Evolutionary conservation across 2,113 vertebrate genomes (phyloP).

Genomic region (Tupaia chinensis): DNA sequence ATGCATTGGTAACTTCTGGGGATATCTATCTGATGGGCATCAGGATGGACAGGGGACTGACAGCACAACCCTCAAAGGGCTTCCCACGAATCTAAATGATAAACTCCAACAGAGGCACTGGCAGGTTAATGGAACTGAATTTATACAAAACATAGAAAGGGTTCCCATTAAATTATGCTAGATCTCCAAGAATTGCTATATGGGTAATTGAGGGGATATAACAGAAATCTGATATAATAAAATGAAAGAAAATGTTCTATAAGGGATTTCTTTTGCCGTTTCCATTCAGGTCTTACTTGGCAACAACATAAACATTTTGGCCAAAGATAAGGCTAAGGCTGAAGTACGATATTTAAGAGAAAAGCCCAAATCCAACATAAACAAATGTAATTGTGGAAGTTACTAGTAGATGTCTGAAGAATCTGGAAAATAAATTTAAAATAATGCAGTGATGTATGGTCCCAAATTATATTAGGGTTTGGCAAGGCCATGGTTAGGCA

Average conservation of each 20-base stretch:
- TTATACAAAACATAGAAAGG: constrained; percentile 66
- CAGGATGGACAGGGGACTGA: neutral
- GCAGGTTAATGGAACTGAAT: constrained; percentile 61
- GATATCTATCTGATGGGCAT: neutral
- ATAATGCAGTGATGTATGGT: neutral
- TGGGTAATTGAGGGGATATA: neutral
- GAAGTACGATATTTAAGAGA: constrained; percentile 57
- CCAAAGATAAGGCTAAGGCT: neutral
- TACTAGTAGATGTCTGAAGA: neutral
- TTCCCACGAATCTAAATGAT: constrained; percentile 55
- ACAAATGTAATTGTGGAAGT: neutral
- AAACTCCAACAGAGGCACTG: constrained; percentile 38
- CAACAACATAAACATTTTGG: constrained; percentile 36
- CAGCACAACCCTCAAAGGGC: neutral
- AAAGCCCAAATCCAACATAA: neutral
- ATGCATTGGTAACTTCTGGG: neutral
- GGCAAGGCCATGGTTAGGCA: neutral
- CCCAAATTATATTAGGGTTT: neutral
- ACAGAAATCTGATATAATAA: constrained; percentile 3
- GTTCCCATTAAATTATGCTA: constrained; percentile 54
- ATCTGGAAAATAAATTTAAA: constrained; percentile 36
- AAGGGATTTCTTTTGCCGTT: constrained; percentile 50
- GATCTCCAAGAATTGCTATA: neutral
- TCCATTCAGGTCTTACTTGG: constrained; percentile 7
- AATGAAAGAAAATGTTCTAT: constrained; percentile 50